A percentile compares a stretch with the other conserved stretches of the same genome.
These are phyloP conservation scores for Abrostola triplasia DNA, from an alignment of 2,888 invertebrate genomes.

Conservation along the genomic window DNA sequence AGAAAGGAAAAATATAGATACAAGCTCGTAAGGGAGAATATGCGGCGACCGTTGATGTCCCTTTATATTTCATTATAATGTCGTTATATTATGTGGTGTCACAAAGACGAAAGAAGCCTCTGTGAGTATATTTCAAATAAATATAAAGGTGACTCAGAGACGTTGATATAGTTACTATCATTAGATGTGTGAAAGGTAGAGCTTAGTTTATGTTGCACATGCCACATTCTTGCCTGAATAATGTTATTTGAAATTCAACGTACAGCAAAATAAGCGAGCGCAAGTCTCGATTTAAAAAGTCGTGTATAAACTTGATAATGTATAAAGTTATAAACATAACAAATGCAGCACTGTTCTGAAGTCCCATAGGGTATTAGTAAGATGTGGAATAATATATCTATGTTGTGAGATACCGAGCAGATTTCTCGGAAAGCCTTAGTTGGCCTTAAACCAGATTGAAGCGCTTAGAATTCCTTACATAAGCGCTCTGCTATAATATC, in stretches of 20 bases:
- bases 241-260: conserved; percentile 40
- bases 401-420: conserved; percentile 63
- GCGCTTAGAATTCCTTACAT: conserved; percentile 86
- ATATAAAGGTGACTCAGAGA: conserved; percentile 31
- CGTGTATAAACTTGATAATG: conserved; percentile 26
- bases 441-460: conserved; percentile 85
- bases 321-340: conserved; percentile 41
- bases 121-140: conserved; percentile 40
- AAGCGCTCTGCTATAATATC: conserved; percentile 86
- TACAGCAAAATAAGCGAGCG: conserved; percentile 25
- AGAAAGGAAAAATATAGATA: conserved; percentile 41
- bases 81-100: conserved; percentile 51
- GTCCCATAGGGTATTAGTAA: conserved; percentile 48
- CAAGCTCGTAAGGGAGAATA: conserved; percentile 43
- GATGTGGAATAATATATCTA: conserved; percentile 59
- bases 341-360: conserved; percentile 23
- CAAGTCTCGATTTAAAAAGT: conserved; percentile 42
- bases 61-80: conserved; percentile 56
- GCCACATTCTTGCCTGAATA: conserved; percentile 41
- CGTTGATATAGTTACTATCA: conserved; percentile 24
- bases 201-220: conserved; percentile 42
- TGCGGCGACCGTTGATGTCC: conserved; percentile 50
- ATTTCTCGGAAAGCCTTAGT: conserved; percentile 74
- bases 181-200: conserved; percentile 28
- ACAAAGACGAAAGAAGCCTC: conserved; percentile 35